Percentiles rank a stretch among this genome's conserved stretches.
These are phyloP conservation scores for Drosophila kambysellisi DNA, from an alignment of 2,888 invertebrate species.

Conservation along the genomic window DNA sequence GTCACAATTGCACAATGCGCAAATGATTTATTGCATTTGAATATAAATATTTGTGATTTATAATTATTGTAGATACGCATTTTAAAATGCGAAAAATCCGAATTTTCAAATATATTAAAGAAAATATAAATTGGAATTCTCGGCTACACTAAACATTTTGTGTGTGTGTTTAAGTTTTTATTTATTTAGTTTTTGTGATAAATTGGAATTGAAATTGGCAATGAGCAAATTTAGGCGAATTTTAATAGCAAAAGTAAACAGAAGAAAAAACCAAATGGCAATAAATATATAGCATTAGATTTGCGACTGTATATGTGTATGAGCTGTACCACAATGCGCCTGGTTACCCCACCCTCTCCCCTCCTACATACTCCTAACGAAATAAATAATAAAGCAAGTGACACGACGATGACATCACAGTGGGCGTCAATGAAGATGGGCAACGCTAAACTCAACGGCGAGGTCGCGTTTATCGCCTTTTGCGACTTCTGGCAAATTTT, in stretches of 20 bases:
- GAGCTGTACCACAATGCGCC: not conserved
- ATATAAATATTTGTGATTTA: not conserved
- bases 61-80: slow-evolving; percentile 18
- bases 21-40: slow-evolving; percentile 40
- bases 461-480: slow-evolving; percentile 30
- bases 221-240: slow-evolving; percentile 46
- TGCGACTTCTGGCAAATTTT: slow-evolving; percentile 19
- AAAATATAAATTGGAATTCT: slow-evolving; percentile 27
- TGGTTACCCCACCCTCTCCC: not conserved
- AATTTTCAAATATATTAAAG: slow-evolving; percentile 22
- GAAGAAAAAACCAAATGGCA: slow-evolving; percentile 49
- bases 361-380: no score
- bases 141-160: not conserved
- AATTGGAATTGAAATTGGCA: slow-evolving; percentile 52
- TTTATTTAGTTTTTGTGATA: slow-evolving; percentile 25
- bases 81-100: slow-evolving; percentile 17
- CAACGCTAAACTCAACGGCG: slow-evolving; percentile 33
- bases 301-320: not conserved
- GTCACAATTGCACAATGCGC: slow-evolving; percentile 19
- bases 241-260: slow-evolving; percentile 62
- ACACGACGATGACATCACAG: slow-evolving; percentile 63
- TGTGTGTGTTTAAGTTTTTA: not conserved
- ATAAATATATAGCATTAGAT: slow-evolving; percentile 51
- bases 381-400: slow-evolving; percentile 53
- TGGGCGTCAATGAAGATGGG: slow-evolving; percentile 40